Conservation (phyloP, 2,888 invertebrate species). For the Noctua fimbriata region DNA sequence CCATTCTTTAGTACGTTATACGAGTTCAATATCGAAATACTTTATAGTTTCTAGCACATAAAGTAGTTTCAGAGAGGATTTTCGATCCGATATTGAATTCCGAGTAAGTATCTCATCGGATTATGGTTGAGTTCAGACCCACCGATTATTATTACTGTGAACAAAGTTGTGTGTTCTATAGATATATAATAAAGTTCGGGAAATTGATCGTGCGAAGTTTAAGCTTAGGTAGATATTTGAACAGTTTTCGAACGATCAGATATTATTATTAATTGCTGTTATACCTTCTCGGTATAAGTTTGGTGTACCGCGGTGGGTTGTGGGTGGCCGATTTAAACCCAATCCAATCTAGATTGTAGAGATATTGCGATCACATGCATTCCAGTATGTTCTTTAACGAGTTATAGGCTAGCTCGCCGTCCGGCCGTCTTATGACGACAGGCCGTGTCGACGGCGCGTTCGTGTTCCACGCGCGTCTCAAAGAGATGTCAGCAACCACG, state of each 20-base stretch:
- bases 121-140: slow-evolving; percentile 8
- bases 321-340: background rate
- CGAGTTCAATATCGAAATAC: slow-evolving; percentile 30
- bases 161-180: slow-evolving; percentile 33
- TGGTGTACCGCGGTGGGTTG: background rate
- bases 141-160: slow-evolving; percentile 3
- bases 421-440: too few relatives aligned
- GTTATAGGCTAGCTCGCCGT: too few relatives aligned
- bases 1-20: background rate
- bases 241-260: slow-evolving; percentile 33
- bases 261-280: slow-evolving; percentile 32
- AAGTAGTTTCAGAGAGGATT: slow-evolving; percentile 20
- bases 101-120: background rate
- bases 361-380: background rate
- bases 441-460: too few relatives aligned
- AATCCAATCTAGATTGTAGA: background rate
- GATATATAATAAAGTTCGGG: slow-evolving; percentile 16
- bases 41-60: slow-evolving; percentile 12
- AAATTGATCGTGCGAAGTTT: slow-evolving; percentile 41
- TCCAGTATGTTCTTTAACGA: background rate
- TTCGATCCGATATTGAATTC: slow-evolving; percentile 44
- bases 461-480: too few relatives aligned
- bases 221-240: slow-evolving; percentile 5
- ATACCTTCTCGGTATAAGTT: slow-evolving; percentile 9
- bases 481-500: too few relatives aligned